These are phyloP conservation scores for Philhelius pedissequus DNA, from an alignment of 2,888 invertebrate species.

Conservation along the genomic window DNA sequence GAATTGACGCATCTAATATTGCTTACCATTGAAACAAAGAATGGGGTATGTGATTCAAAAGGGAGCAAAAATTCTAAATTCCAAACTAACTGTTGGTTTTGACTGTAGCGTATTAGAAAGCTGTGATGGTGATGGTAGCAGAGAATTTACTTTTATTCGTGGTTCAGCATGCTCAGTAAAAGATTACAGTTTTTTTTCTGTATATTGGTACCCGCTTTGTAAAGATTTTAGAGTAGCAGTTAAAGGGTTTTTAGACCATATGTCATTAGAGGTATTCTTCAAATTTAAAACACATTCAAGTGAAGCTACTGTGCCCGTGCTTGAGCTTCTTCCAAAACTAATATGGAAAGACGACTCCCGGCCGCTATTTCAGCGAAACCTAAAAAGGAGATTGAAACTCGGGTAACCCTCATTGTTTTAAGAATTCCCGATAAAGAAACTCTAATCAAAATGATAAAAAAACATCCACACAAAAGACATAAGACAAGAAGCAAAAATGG, in stretches of 20 bases:
- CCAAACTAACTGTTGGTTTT: neutral
- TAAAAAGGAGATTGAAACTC: neutral
- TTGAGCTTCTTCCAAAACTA: neutral
- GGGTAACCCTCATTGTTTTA: neutral
- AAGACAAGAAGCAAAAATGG: neutral
- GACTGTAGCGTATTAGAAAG: neutral
- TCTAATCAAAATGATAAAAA: neutral
- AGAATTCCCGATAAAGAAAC: neutral
- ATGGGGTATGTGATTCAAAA: neutral
- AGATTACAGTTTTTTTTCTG: neutral
- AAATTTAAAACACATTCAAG: neutral
- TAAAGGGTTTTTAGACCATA: neutral
- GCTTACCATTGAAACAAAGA: neutral
- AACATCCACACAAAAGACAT: neutral
- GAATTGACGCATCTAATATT: neutral
- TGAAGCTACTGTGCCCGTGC: neutral
- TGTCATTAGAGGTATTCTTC: neutral
- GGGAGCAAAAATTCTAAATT: neutral
- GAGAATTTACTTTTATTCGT: neutral
- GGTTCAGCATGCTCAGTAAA: neutral
- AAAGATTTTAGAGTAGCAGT: neutral
- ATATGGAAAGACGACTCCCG: neutral
- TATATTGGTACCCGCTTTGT: neutral
- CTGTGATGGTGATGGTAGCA: neutral
- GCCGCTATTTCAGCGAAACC: neutral